These are phyloP conservation scores for Scyliorhinus canicula DNA, from an alignment of 2,797 vertebrate genomes.

Conservation along the genomic window DNA sequence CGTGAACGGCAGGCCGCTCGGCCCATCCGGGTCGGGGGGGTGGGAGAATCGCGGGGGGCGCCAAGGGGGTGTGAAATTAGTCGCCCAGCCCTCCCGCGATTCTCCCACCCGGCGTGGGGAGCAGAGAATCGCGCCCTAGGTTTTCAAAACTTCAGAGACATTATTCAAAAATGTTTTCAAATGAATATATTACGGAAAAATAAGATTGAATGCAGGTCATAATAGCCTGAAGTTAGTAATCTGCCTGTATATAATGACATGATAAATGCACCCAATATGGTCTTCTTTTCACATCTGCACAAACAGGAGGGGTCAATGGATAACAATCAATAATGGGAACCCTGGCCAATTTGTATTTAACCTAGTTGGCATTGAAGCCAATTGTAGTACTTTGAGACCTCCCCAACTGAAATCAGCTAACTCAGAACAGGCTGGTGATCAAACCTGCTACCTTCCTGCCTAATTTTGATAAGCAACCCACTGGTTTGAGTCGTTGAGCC, in stretches of 20 bases:
- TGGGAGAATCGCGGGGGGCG: too few relatives aligned
- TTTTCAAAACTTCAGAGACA: not conserved
- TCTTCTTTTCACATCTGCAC: constrained; percentile 13
- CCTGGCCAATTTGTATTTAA: not conserved
- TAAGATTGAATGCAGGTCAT: not conserved
- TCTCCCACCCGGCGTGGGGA: too few relatives aligned
- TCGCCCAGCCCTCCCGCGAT: too few relatives aligned
- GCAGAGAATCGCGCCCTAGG: too few relatives aligned
- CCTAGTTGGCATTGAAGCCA: not conserved
- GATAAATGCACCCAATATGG: not conserved
- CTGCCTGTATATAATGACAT: not conserved
- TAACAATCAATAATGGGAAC: not conserved
- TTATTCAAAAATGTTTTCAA: constrained; percentile 1
- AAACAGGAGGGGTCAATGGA: not conserved
- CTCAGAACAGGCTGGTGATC: not conserved
- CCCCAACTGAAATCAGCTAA: not conserved
- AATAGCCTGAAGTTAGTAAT: not conserved
- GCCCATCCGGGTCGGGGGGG: too few relatives aligned
- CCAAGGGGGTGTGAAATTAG: too few relatives aligned
- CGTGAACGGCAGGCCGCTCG: too few relatives aligned
- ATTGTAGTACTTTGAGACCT: not conserved
- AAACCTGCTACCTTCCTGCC: not conserved
- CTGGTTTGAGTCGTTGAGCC: not conserved
- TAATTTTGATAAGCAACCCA: not conserved
- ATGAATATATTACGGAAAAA: not conserved